These are phyloP conservation scores for Chelon auratus DNA, from an alignment of 2,797 vertebrate species.

Conservation along the genomic window DNA sequence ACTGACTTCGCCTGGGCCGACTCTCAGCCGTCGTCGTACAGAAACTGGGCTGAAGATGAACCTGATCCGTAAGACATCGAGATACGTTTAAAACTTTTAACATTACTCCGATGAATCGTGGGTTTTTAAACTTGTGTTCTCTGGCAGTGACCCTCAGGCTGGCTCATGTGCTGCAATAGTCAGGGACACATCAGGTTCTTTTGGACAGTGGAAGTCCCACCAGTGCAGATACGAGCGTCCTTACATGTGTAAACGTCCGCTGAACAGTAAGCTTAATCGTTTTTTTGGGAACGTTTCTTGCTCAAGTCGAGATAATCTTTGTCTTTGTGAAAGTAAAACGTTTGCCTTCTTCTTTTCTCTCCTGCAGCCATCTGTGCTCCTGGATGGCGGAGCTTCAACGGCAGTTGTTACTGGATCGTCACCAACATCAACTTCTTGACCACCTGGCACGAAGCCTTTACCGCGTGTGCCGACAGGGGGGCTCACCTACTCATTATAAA, in stretches of 20 bases:
- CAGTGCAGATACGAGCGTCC: constrained; percentile 82
- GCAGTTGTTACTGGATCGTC: constrained; percentile 86
- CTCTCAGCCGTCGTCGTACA: not conserved
- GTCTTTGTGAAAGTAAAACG: not conserved
- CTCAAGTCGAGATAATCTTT: not conserved
- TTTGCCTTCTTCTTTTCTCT: not conserved
- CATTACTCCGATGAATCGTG: not conserved
- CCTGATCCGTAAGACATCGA: constrained; percentile 72
- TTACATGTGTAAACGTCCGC: constrained; percentile 84
- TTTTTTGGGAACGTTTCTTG: not conserved
- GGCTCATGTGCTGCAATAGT: constrained; percentile 78
- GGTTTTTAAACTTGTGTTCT: constrained; percentile 9
- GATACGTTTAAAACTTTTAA: not conserved
- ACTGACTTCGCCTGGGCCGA: constrained; percentile 80
- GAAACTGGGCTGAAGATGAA: constrained; percentile 74
- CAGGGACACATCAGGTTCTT: constrained; percentile 67
- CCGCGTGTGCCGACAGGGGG: constrained; percentile 65
- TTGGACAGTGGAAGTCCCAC: constrained; percentile 81
- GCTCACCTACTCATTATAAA: constrained; percentile 82
- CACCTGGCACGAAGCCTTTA: constrained; percentile 82
- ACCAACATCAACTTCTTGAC: constrained; percentile 82
- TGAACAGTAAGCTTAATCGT: constrained; percentile 80
- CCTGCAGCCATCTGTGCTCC: constrained; percentile 81
- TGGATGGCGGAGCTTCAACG: constrained; percentile 83
- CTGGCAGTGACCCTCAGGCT: constrained; percentile 70